Evolutionary conservation across 2,797 vertebrate species (phyloP).

Genomic region (Microctenopoma lineatum): DNA sequence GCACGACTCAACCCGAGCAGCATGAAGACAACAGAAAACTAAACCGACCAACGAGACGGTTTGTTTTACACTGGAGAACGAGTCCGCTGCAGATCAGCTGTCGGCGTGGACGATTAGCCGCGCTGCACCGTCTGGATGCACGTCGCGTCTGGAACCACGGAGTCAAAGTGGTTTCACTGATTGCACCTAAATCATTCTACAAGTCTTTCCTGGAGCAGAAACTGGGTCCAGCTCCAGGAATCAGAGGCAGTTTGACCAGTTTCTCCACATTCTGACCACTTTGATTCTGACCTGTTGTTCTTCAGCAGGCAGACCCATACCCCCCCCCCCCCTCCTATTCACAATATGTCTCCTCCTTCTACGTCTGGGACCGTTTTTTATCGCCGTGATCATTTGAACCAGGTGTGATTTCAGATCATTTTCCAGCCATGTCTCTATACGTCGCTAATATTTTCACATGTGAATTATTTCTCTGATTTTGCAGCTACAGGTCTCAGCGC

Average conservation of each 20-base stretch:
- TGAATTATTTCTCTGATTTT: too few species aligned
- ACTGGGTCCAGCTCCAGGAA: too few species aligned
- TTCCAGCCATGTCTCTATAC: too few species aligned
- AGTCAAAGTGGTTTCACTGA: too few species aligned
- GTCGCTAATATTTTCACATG: too few species aligned
- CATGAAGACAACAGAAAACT: slow-evolving; percentile 28
- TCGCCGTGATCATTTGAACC: not conserved
- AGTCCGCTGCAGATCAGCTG: slow-evolving; percentile 43
- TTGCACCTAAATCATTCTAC: too few species aligned
- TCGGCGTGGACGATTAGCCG: slow-evolving; percentile 31
- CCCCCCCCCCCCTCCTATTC: not conserved
- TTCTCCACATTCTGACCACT: not conserved
- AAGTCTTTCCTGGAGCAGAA: too few species aligned
- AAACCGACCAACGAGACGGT: slow-evolving; percentile 10
- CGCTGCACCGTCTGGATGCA: slow-evolving; percentile 18
- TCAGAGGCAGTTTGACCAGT: too few species aligned
- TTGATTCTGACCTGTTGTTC: too few species aligned
- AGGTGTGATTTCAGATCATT: not conserved
- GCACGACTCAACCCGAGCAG: slow-evolving; percentile 38
- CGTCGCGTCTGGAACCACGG: slow-evolving; percentile 12
- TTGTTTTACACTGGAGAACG: slow-evolving; percentile 24
- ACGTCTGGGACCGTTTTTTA: not conserved
- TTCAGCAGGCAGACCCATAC: too few species aligned
- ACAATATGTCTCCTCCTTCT: not conserved
- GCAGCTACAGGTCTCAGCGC: too few species aligned